Percentiles rank a stretch among this genome's conserved stretches.
Conservation (phyloP, 2,797 vertebrate genomes). For the Linurgus olivaceus region DNA sequence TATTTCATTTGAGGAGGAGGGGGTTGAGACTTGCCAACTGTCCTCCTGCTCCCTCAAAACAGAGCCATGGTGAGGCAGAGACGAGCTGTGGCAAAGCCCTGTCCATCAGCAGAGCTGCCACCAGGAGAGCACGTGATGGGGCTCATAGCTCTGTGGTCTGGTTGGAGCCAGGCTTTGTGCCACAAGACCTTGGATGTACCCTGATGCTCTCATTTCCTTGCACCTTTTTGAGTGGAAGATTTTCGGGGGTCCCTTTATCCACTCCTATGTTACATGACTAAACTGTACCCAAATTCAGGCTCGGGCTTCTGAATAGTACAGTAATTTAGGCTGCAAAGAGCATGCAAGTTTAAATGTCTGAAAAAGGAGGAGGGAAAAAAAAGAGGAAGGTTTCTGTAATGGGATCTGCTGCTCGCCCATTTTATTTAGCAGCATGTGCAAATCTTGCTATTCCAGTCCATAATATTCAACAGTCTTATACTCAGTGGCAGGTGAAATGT, state of each 20-base stretch:
- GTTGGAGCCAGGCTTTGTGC: neutral
- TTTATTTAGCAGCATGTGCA: constrained; percentile 29
- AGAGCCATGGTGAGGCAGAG: neutral
- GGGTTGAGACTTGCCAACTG: accelerated
- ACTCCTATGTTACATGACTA: neutral
- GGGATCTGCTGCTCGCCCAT: neutral
- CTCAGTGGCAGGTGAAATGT: constrained; percentile 42
- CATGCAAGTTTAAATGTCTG: neutral
- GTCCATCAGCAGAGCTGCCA: neutral
- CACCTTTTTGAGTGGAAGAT: neutral
- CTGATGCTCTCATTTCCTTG: neutral
- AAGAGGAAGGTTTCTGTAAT: neutral
- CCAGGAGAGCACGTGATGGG: neutral
- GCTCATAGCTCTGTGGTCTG: neutral
- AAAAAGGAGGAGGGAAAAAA: neutral
- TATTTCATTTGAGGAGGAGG: neutral
- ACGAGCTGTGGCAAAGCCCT: neutral
- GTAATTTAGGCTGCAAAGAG: neutral
- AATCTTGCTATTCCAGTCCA: constrained; percentile 7
- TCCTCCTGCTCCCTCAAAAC: neutral
- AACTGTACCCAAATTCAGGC: neutral
- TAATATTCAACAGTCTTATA: constrained; percentile 6
- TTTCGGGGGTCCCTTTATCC: neutral
- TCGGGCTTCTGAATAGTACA: neutral
- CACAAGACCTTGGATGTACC: neutral